Base-by-base conservation (phyloP, 1,140 invertebrate species). In the Sinonovacula constricta region DNA sequence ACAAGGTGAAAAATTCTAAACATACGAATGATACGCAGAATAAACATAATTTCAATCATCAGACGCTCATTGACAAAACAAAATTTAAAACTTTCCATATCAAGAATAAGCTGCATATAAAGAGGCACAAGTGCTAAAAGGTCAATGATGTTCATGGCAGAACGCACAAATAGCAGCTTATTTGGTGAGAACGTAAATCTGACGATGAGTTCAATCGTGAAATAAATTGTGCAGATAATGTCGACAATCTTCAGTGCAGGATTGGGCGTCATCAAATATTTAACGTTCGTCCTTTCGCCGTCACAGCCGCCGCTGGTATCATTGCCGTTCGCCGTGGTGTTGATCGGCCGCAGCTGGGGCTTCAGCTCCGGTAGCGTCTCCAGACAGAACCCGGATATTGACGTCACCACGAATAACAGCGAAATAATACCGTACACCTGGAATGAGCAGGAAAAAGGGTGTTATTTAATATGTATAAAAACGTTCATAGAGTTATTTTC, bases 321-420 rank as follows among this genome's bases (percentile, higher is more conserved):
- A 26, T 76, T 81, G 14, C 53, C 65, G 22, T 49, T 34, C 5
- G 56, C 57, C 45, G 70, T 68, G 31, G 24, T 65, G 67, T 79
- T 82, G 51, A 39, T 54, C 96, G 79, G 93, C 93, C 98, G 95
- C 80, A 95, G 94, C 56, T 96, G 96, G 81, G 96, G 95, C 34
- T 95, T 91, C 80, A 96, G 93, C 83, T 94, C 94, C 0, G 96
- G 95, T 87, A 97, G 95, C 0, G 97, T 98, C 91, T 98, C 98
- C 87, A 98, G 91, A 91, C 96, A 98, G 91, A 98, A 98, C 54
- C 95, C 97, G 54, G 97, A 92, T 78, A 97, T 96, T 78, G 96
- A 97, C 39, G 97, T 93, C 90, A 95, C 95, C 88, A 97, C 97
- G 93, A 97, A 97, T 91, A 97, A 95, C 56, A 97, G 95, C 0